Evolutionary conservation across 2,888 invertebrate genomes (phyloP).

Genomic region (Micoletzkya japonica): DNA sequence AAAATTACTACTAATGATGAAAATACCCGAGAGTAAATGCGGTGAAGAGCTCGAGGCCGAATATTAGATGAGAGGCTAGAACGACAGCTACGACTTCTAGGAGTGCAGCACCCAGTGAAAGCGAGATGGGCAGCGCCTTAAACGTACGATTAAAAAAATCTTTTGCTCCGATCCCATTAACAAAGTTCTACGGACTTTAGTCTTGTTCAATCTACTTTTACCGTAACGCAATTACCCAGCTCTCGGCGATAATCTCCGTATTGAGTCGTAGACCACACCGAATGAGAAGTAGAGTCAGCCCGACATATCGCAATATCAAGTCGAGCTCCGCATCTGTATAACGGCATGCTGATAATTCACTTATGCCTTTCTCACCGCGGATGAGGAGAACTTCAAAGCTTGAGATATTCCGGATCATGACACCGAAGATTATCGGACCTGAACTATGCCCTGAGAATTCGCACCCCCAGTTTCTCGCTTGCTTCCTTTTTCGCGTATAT

Average conservation of each 20-base stretch:
- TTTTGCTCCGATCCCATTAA: too few relatives aligned
- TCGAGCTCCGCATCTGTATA: conserved; percentile 17
- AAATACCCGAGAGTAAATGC: conserved; percentile 16
- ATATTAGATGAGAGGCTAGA: conserved; percentile 23
- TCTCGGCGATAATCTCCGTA: conserved; percentile 15
- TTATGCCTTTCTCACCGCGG: conserved; percentile 11
- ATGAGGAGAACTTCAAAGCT: conserved; percentile 15
- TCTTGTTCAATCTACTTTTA: not conserved
- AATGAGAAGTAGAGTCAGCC: conserved; percentile 13
- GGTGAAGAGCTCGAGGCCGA: conserved; percentile 13
- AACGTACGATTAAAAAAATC: not conserved
- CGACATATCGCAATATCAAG: conserved; percentile 13
- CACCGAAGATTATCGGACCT: conserved; percentile 25
- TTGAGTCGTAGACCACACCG: conserved; percentile 28
- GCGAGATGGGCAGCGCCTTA: conserved; percentile 16
- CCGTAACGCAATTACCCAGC: conserved; percentile 8
- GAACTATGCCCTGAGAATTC: not conserved
- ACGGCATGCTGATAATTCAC: too few relatives aligned
- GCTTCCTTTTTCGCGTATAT: too few relatives aligned
- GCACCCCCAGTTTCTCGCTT: too few relatives aligned
- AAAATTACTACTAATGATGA: too few relatives aligned
- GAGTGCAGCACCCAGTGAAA: conserved; percentile 17
- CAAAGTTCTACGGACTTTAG: not conserved
- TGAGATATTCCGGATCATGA: conserved; percentile 22
- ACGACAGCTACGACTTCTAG: conserved; percentile 22